These are phyloP conservation scores for Fringilla coelebs DNA, from an alignment of 2,797 vertebrate genomes.

Conservation along the genomic window DNA sequence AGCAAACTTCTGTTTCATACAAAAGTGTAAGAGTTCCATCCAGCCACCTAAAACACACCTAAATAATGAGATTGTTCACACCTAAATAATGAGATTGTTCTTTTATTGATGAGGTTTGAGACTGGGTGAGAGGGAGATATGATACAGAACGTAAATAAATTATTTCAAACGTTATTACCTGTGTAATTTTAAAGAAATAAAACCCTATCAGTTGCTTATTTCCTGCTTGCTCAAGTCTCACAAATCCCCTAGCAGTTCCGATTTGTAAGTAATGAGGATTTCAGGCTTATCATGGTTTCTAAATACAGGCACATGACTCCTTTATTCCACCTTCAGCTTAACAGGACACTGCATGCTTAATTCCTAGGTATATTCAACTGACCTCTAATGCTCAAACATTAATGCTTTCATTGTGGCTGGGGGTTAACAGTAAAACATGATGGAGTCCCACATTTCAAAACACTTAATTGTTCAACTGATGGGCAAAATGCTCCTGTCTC, in stretches of 20 bases:
- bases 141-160: background rate
- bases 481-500: background rate
- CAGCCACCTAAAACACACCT: background rate
- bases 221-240: background rate
- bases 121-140: background rate
- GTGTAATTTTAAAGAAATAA: background rate
- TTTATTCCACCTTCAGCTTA: background rate
- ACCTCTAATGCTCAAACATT: background rate
- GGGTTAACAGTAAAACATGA: background rate
- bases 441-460: background rate
- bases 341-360: background rate
- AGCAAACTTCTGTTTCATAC: background rate
- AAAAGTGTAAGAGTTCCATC: background rate
- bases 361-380: background rate
- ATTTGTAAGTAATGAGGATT: background rate
- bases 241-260: background rate
- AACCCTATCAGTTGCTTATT: background rate
- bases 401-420: background rate
- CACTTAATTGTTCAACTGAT: background rate
- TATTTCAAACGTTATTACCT: background rate
- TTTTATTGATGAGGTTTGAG: background rate
- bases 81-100: background rate
- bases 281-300: conserved; percentile 16
- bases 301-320: conserved; percentile 27
- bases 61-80: background rate